Base-by-base conservation (phyloP, 2,113 vertebrate species). In the Pachycephala philippinensis region DNA sequence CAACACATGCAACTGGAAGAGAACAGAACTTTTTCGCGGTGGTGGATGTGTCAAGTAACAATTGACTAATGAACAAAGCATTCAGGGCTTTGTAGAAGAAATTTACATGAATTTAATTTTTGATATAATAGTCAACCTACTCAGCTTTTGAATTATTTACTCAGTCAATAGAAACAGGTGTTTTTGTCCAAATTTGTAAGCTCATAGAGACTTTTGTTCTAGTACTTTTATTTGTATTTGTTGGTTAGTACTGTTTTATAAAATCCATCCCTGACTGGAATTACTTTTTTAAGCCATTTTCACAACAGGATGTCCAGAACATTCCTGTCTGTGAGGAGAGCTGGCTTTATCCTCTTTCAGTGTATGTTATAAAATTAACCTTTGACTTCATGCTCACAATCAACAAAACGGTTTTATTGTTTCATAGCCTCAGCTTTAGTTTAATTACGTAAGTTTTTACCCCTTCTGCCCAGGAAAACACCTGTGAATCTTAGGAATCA, bases 281-380 rank as follows among this genome's bases (percentile, higher is more conserved):
- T 72, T 50, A 68, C 6, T 87, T 24, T 89, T 86, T 71, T 47
- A 86, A 78, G 35, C 23, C 40, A 26, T 84, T 96, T 90, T 82
- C 54, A 87, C 56, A 78, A 56, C 77, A 92, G 84, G 88, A 77
- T 94, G 44, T 94, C 40, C 31, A 84, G 28, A 68, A 50, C 24
- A 27, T 37, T 65, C 37, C 20, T 66, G 59, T 77, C 71, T 92
- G 70, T 57, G 76, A 81, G 45, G 31, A 63, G 66, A 80, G 60
- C 52, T 84, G 86, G 42, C 68, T 92, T 56, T 77, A 40, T 49
- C 27, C 40, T 84, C 15, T 84, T 89, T 54, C 30, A 27, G 59
- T 40, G 31, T 60, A 18, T 71, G 35, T 79, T 91, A 79, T 33
- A 81, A 96, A 96, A 75, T 85, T 84, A 91, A 92, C 74, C 77